Base-by-base conservation (phyloP, 2,888 invertebrate genomes). In the Bursaphelenchus okinawaensis region DNA sequence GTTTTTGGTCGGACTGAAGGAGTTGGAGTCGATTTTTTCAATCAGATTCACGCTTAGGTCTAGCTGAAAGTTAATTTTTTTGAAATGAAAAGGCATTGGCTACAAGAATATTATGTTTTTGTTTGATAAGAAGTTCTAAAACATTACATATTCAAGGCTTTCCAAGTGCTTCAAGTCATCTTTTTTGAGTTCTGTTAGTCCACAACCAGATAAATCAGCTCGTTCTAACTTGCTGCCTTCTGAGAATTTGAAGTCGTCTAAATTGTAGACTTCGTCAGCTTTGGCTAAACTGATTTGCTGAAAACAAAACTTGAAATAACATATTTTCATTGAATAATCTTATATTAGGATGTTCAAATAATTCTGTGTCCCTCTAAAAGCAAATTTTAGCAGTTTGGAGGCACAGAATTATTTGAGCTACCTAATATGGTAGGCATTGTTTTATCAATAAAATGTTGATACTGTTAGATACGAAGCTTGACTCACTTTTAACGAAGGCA, bases 111-210 rank as follows among this genome's bases (percentile, higher is more conserved):
- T n/a, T n/a, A n/a, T n/a, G n/a, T n/a, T n/a, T n/a, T n/a, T n/a
- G n/a, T n/a, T n/a, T n/a, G n/a, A n/a, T n/a, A n/a, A n/a, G n/a
- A n/a, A n/a, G n/a, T n/a, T n/a, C n/a, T n/a, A n/a, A n/a, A 20
- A 26, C 12, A 29, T 65, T 26, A 76, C 78, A 59, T 74, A 69
- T 66, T 76, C 69, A n/a, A 94, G 88, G 83, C 89, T 90, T 66
- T 90, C 90, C 8, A 92, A 90, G 55, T 91, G 91, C 1, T 90
- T 51, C 81, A 93, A 93, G 23, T 91, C 90, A 82, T 90, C 90
- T 7, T 89, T 88, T 68, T 87, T 87, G 3, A 86, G 80, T 74
- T 88, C 86, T 9, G 74, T 68, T 52, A 83, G 74, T 27, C 76
- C 79, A 75, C 86, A 85, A 65, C 83, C 78, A 29, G 83, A 82